Base-by-base conservation (phyloP, 1,140 invertebrate genomes). In the Schlechtendalia chinensis region DNA sequence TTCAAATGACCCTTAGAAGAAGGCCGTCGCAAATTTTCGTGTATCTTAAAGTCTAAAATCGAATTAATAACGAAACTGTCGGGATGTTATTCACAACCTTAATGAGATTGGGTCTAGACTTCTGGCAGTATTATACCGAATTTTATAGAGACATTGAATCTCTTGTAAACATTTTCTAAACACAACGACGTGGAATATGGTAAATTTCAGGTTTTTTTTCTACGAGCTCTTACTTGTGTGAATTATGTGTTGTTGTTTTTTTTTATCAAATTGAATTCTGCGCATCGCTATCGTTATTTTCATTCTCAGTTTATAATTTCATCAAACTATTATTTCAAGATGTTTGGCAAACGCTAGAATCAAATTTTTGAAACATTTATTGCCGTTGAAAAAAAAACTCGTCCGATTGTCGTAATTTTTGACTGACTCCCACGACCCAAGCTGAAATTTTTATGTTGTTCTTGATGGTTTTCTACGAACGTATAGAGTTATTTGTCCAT, bases 321-420 rank as follows among this genome's bases (percentile, higher is more conserved):
- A 39, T 32, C 19, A 67, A 67, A 67, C 32, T 67, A 11, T 29
- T 39, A n/a, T 45, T 67, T 17, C 22, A 24, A 53, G 17, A 29
- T 53, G 16, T 17, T 71, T 71, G 67, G 67, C 67, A 71, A 53
- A 47, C 67, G 27, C 14, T 53, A 16, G n/a, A 24, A 53, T 71
- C 12, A 27, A 53, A 71, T n/a, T 71, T 50, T 50, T 50, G 45
- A 71, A 71, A 71, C 16, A 71, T 50, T 71, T 71, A 71, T 71
- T 53, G 16, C 67, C 14, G 2, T 53, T 27, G 24, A 24, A 53
- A 17, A 71, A 50, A 50, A 17, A 53, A 27, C 19, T 67, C 53
- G 16, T 54, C 53, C 16, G 53, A 54, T 54, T 54, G 53, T 54
- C 32, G 12, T 67, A 67, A 67, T 67, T 67, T 22, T n/a, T 32